Evolutionary conservation across 2,797 vertebrate genomes (phyloP), one percentile per base, ranked within the genome.

Genomic region (Phyllotis vaccarum): DNA sequence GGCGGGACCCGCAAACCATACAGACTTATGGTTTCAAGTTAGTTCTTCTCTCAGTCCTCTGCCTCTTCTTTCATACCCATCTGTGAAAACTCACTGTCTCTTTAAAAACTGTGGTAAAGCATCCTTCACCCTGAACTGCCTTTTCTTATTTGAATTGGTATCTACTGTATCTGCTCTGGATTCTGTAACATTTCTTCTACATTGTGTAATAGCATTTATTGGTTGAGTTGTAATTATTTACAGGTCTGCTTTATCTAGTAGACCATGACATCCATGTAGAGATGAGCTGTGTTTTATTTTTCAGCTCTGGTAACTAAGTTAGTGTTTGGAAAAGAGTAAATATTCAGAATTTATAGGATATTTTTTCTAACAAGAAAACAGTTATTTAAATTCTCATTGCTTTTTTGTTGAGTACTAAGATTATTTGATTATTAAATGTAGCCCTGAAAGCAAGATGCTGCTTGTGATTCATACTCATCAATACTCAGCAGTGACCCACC

Each of bases 371-470:
- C 14, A 93, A 92, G n/a, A 91, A 90, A 91, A 85, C 11, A 80
- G 86, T n/a, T 62, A 86, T 40, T 68, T 88, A 75, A 79, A 72
- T 5, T 88, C 58, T 82, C 13, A 52, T 4, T 9, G 49, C n/a
- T 29, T 89, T 13, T 75, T 95, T 37, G 34, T 70, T 89, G 82
- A 94, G 29, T 83, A 22, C n/a, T 75, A 54, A 14, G 75, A 92
- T 56, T 86, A 58, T 52, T 60, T 95, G n/a, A 89, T 93, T 88
- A 24, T 68, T 92, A 94, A 90, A 70, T 91, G 22, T 78, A 80
- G 49, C 19, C 14, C 21, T 78, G 21, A 82, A 52, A 93, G 83
- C 66, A 64, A 83, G 74, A 66, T 43, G 34, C 43, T 90, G 2
- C 34, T 64, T 21, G 0, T 68, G 19, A 68, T 72, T 89, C 86